phyloP scores from a whole-genome alignment of 2,113 vertebrate genomes.

The Orthonyx spaldingii region DNA sequence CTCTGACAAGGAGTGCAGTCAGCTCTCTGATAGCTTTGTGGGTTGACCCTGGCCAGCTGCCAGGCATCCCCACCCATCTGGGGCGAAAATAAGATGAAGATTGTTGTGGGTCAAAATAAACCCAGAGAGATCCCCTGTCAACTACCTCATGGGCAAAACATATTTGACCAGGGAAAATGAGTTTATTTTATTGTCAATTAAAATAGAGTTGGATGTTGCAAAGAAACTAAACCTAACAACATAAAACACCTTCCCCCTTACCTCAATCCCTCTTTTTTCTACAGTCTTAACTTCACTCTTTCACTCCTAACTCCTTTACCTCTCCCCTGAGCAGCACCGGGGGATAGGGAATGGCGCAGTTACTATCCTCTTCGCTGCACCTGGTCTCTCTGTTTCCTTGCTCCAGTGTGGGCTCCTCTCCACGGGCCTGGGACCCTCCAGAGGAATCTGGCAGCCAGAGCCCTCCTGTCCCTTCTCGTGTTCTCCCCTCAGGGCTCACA shows the following conservation, averaged over 20 bases:
- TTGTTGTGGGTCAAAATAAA: background rate
- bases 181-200: background rate
- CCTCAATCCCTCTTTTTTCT: background rate
- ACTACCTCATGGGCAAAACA: background rate
- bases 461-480: fast-evolving
- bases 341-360: fast-evolving
- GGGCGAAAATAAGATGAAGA: background rate
- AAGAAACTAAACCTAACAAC: background rate
- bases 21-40: background rate
- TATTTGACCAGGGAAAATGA: background rate
- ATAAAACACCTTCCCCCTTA: fast-evolving
- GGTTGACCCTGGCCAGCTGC: background rate
- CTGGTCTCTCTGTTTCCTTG: background rate
- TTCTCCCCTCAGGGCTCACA: fast-evolving
- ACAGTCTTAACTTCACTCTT: background rate
- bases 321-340: fast-evolving
- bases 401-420: fast-evolving
- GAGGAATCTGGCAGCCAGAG: background rate
- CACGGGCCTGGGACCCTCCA: fast-evolving
- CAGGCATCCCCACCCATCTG: background rate
- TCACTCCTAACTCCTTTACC: background rate
- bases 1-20: background rate
- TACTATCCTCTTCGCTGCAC: fast-evolving
- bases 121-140: background rate
- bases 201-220: background rate